Evolutionary conservation across 2,797 vertebrate genomes (phyloP).

Genomic region (Sebastes baramenuke): DNA sequence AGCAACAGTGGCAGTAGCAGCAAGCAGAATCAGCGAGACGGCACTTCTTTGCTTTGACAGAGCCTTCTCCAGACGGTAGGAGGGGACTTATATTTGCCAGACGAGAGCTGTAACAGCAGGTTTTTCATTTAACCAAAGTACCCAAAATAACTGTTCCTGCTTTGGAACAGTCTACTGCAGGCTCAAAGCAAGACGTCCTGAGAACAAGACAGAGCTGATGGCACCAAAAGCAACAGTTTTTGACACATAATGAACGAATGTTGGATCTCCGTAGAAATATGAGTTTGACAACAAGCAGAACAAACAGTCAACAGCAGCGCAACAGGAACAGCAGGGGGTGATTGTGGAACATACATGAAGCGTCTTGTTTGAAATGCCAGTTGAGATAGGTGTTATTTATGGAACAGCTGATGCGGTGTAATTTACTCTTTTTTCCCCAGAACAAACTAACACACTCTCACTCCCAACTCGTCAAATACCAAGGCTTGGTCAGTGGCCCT

Average conservation of each 20-base stretch:
- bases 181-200: constrained; percentile 5
- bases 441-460: neutral
- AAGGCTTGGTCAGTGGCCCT: neutral
- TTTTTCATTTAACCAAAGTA: constrained; percentile 14
- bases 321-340: constrained; percentile 15
- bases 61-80: neutral
- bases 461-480: neutral
- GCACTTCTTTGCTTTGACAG: constrained; percentile 8
- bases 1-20: neutral
- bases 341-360: neutral
- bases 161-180: neutral
- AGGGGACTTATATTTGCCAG: constrained; percentile 5
- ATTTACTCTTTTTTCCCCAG: neutral
- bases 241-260: constrained; percentile 20
- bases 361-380: neutral
- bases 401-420: neutral
- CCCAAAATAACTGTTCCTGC: constrained; percentile 35
- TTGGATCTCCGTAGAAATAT: constrained; percentile 3
- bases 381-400: neutral
- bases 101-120: neutral
- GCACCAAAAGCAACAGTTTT: neutral
- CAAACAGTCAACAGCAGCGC: constrained; percentile 1
- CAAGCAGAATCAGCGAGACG: neutral
- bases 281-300: constrained; percentile 6
- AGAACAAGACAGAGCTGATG: constrained; percentile 8